phyloP scores from a whole-genome alignment of 2,888 invertebrate species.

The Limnephilus auricula region DNA sequence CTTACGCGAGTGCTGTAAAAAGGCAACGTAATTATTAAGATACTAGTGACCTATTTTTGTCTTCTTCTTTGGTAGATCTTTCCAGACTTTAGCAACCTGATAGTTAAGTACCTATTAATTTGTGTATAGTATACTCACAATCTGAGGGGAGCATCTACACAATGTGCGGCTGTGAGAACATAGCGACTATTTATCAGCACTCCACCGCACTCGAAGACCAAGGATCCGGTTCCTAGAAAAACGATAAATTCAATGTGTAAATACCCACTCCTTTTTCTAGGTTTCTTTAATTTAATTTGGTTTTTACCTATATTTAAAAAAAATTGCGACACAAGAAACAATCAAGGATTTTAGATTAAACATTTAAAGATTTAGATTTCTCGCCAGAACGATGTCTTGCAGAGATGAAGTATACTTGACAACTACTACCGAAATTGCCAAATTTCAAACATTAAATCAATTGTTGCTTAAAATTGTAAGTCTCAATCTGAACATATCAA shows the following conservation, averaged over 20 bases:
- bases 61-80: too few species aligned
- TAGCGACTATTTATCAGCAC: conserved; percentile 79
- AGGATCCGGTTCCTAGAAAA: conserved; percentile 68
- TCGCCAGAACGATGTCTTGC: not conserved
- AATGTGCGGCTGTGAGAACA: conserved; percentile 81
- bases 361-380: too few species aligned
- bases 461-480: too few species aligned
- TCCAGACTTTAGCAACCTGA: too few species aligned
- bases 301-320: not conserved
- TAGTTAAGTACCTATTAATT: not conserved
- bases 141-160: conserved; percentile 72
- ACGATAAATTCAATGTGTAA: not conserved
- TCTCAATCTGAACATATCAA: too few species aligned
- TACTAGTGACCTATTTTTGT: too few species aligned
- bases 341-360: not conserved
- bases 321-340: not conserved
- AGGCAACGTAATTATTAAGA: too few species aligned
- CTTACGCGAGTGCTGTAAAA: not conserved
- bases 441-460: not conserved
- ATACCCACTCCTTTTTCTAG: conserved; percentile 41
- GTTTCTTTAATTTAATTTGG: not conserved
- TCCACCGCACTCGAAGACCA: conserved; percentile 81
- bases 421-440: not conserved
- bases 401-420: not conserved
- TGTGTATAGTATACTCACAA: not conserved